Evolutionary conservation across 2,888 invertebrate genomes (phyloP).

Genomic region (Hedychridium roseum): DNA sequence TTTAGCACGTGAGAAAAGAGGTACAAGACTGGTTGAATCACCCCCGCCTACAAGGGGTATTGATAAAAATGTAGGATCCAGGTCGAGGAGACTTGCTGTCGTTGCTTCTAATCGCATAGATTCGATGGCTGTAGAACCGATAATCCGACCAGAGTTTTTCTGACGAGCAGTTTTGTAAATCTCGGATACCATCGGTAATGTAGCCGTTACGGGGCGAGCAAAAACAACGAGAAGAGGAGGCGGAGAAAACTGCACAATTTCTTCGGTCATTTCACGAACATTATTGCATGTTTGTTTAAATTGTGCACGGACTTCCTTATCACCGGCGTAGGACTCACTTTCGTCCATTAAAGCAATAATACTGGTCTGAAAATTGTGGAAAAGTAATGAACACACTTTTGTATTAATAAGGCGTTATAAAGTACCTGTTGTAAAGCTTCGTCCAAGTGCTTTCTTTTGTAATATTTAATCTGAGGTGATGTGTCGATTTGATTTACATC

Average conservation of each 20-base stretch:
- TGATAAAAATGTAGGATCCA: conserved; percentile 47
- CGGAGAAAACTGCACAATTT: conserved; percentile 41
- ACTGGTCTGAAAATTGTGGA: conserved; percentile 37
- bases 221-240: conserved; percentile 51
- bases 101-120: conserved; percentile 49
- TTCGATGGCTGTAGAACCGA: conserved; percentile 50
- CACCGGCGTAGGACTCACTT: conserved; percentile 32
- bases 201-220: conserved; percentile 52
- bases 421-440: conserved; percentile 40
- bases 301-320: conserved; percentile 33
- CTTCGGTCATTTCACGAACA: conserved; percentile 41
- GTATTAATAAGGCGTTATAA: conserved; percentile 1
- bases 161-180: conserved; percentile 40
- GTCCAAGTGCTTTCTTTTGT: conserved; percentile 32
- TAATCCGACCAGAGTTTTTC: conserved; percentile 49
- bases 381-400: conserved; percentile 3
- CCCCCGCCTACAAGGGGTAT: conserved; percentile 54
- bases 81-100: conserved; percentile 44
- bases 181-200: conserved; percentile 50
- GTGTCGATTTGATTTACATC: conserved; percentile 50
- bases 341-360: conserved; percentile 57
- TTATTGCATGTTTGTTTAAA: conserved; percentile 40
- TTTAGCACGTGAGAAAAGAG: conserved; percentile 47
- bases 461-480: conserved; percentile 42
- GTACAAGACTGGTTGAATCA: conserved; percentile 48